phyloP scores from a whole-genome alignment of 2,797 vertebrate species.

The Oreochromis mossambicus region DNA sequence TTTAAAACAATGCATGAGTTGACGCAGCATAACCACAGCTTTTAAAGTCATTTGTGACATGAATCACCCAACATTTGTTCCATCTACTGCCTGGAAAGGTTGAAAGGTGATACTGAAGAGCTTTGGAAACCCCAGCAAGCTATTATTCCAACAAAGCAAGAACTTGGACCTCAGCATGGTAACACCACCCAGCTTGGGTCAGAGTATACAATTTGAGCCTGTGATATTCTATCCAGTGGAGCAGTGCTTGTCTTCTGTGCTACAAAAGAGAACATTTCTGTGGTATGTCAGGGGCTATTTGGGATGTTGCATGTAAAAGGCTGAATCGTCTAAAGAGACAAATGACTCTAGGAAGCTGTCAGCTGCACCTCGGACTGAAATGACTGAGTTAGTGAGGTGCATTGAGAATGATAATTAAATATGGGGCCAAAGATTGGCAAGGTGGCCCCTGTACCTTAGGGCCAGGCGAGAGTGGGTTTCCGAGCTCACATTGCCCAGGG shows the following conservation, averaged over 20 bases:
- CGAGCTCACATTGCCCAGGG: conserved; percentile 68
- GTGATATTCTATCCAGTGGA: conserved; percentile 51
- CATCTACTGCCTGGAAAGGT: conserved; percentile 25
- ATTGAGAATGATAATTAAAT: conserved; percentile 72
- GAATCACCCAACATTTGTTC: conserved; percentile 46
- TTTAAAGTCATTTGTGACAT: conserved; percentile 42
- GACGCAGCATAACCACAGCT: conserved; percentile 22
- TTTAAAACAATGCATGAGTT: conserved; percentile 48
- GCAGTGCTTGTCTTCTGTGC: conserved; percentile 18
- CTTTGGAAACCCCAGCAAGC: conserved; percentile 36
- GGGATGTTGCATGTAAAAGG: conserved; percentile 14
- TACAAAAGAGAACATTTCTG: conserved; percentile 16
- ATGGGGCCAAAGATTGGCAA: conserved; percentile 56
- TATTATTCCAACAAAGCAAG: conserved; percentile 45
- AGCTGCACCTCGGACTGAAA: conserved; percentile 42
- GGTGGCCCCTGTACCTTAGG: conserved; percentile 70
- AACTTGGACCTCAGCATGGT: conserved; percentile 33
- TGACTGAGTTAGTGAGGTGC: conserved; percentile 51
- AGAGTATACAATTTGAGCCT: conserved; percentile 21
- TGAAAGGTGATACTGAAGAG: conserved; percentile 50
- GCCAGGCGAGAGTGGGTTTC: conserved; percentile 63
- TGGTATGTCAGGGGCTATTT: conserved; percentile 33
- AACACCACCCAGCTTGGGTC: conserved; percentile 36
- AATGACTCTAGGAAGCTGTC: conserved; percentile 46
- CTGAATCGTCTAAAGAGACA: conserved; percentile 32